phyloP scores from a whole-genome alignment of 2,797 vertebrate species.

The Rachycentron canadum region DNA sequence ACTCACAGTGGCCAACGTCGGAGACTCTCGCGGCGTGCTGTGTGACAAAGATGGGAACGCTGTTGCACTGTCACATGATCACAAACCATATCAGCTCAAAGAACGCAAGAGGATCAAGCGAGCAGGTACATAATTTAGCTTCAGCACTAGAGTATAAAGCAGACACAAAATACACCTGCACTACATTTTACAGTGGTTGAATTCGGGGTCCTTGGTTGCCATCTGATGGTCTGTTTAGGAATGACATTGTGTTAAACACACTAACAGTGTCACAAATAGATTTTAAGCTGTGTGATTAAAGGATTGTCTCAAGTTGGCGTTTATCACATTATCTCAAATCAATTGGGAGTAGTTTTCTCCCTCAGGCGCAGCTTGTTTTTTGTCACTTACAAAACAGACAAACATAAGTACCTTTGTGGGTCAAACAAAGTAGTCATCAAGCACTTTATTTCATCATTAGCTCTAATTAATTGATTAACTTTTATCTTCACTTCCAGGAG shows the following conservation, averaged over 20 bases:
- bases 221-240: slow-evolving; percentile 60
- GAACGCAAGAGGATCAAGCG: slow-evolving; percentile 99
- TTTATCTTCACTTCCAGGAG: slow-evolving; percentile 83
- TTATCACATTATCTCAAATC: neutral
- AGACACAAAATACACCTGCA: neutral
- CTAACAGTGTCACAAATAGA: neutral
- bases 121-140: slow-evolving; percentile 86
- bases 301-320: slow-evolving; percentile 7
- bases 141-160: neutral
- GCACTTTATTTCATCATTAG: no score
- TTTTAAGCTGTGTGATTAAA: slow-evolving; percentile 18
- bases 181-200: neutral
- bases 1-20: slow-evolving; percentile 96
- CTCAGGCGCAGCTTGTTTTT: neutral
- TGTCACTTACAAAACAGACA: neutral
- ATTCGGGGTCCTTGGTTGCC: slow-evolving; percentile 42
- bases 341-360: neutral
- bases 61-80: slow-evolving; percentile 95
- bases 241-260: slow-evolving; percentile 34
- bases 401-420: neutral
- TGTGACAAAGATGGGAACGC: slow-evolving; percentile 98
- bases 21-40: slow-evolving; percentile 94
- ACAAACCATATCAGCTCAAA: slow-evolving; percentile 98
- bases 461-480: neutral
- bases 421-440: neutral